Evolutionary conservation across 1,140 invertebrate genomes (phyloP).

Genomic region (Rhizoglyphus robini): DNA sequence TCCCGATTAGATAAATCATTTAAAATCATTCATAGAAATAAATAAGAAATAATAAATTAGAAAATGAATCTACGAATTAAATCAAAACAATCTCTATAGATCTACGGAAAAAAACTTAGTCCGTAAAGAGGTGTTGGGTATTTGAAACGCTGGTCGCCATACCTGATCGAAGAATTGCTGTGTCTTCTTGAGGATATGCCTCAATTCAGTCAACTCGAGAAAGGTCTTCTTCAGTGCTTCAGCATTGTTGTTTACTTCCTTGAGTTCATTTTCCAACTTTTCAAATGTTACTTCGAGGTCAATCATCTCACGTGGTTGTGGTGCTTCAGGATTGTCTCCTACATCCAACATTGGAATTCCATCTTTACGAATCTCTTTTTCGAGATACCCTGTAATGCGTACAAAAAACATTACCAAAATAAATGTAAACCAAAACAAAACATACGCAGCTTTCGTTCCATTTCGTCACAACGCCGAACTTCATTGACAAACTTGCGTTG

Average conservation of each 20-base stretch:
- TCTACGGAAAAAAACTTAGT: too few species aligned
- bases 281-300: slow-evolving; percentile 66
- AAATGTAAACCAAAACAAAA: neutral
- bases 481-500: slow-evolving; percentile 75
- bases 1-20: too few species aligned
- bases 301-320: slow-evolving; percentile 90
- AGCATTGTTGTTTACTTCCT: slow-evolving; percentile 43
- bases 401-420: slow-evolving; percentile 11
- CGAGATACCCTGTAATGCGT: slow-evolving; percentile 70
- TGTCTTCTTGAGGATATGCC: slow-evolving; percentile 43
- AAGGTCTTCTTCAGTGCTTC: slow-evolving; percentile 44
- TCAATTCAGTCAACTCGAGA: slow-evolving; percentile 70
- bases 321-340: slow-evolving; percentile 82
- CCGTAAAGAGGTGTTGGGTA: too few species aligned
- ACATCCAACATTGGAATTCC: slow-evolving; percentile 79
- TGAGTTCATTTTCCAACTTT: slow-evolving; percentile 37
- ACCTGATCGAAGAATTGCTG: slow-evolving; percentile 45
- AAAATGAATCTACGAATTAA: too few species aligned
- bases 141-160: slow-evolving; percentile 15
- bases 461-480: slow-evolving; percentile 38
- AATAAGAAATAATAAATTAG: too few species aligned
- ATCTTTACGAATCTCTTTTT: slow-evolving; percentile 90
- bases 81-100: too few species aligned
- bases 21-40: too few species aligned
- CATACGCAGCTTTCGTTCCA: slow-evolving; percentile 47